Evolutionary conservation across 2,113 vertebrate genomes (phyloP).

Genomic region (Brachypteracias leptosomus): DNA sequence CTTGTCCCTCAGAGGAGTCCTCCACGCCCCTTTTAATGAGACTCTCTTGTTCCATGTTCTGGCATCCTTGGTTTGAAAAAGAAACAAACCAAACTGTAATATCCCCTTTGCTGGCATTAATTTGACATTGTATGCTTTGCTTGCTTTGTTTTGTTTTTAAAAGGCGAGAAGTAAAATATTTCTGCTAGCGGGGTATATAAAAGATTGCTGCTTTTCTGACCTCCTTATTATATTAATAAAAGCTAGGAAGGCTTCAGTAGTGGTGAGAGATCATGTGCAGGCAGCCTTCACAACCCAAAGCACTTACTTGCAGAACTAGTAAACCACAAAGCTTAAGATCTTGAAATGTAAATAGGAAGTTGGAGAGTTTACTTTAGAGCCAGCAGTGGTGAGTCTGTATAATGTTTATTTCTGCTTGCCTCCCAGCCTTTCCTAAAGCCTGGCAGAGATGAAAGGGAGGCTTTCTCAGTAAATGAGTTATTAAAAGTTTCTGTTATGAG

Average conservation of each 20-base stretch:
- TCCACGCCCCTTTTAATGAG: slow-evolving; percentile 43
- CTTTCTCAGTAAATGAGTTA: slow-evolving; percentile 44
- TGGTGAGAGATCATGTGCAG: slow-evolving; percentile 54
- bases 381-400: slow-evolving; percentile 30
- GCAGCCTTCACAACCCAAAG: slow-evolving; percentile 66
- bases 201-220: slow-evolving; percentile 47
- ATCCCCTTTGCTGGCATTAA: slow-evolving; percentile 26
- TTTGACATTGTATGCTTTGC: background rate
- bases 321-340: slow-evolving; percentile 70
- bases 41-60: background rate
- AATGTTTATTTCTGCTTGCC: slow-evolving; percentile 59
- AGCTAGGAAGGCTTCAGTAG: slow-evolving; percentile 48
- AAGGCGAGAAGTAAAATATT: slow-evolving; percentile 27
- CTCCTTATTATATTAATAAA: slow-evolving; percentile 65
- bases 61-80: slow-evolving; percentile 47
- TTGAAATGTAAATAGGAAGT: slow-evolving; percentile 75
- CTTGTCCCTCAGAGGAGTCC: background rate
- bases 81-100: slow-evolving; percentile 17
- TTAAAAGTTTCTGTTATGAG: slow-evolving; percentile 63
- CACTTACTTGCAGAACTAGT: slow-evolving; percentile 66
- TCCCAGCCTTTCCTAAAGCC: slow-evolving; percentile 58
- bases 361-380: slow-evolving; percentile 71
- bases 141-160: slow-evolving; percentile 35
- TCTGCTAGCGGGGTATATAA: slow-evolving; percentile 44
- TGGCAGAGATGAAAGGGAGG: slow-evolving; percentile 59